Base-by-base conservation (phyloP, 2,113 vertebrate genomes). In the Vidua chalybeata region DNA sequence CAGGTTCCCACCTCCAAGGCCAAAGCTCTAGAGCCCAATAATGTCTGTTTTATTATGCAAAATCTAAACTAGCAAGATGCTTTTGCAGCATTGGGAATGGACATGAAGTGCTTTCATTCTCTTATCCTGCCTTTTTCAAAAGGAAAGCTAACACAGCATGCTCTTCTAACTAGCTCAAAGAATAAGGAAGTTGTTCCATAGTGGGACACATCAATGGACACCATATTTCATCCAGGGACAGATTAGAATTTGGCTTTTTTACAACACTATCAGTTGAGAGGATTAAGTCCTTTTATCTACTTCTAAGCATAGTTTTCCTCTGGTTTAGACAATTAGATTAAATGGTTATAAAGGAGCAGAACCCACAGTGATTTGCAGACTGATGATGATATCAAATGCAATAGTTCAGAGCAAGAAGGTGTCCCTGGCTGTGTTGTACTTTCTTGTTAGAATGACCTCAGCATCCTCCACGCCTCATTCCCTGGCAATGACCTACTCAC, bases 121-220 rank as follows among this genome's bases (percentile, higher is more conserved):
- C 64, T 96, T 91, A 94, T 51, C 68, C 62, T 59, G 56, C 8
- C 52, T 52, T 91, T 91, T 96, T 84, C 52, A 82, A 96, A 95
- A 90, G 90, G 52, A 94, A 71, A 95, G 75, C 45, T 81, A 93
- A 95, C 63, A 26, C 61, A 84, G 20, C 45, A 10, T 58, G 56
- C 2, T 73, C 71, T 74, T 77, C 73, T 30, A 80, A 79, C 54
- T 54, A 90, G 13, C n/a, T 82, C 54, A 85, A 71, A 78, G 21
- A 92, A 81, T 46, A 73, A 94, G 80, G 22, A 91, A 93, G 62
- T 35, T 8, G 10, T 54, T 73, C 64, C 67, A 33, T 54, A 79
- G 73, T 9, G 6, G 48, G 33, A 45, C 41, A 89, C 17, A 76
- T 79, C 78, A 88, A 58, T 31, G 13, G 10, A 6, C 22, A 52